These are phyloP conservation scores for Bungarus multicinctus DNA, from an alignment of 2,113 vertebrate species.

Conservation along the genomic window DNA sequence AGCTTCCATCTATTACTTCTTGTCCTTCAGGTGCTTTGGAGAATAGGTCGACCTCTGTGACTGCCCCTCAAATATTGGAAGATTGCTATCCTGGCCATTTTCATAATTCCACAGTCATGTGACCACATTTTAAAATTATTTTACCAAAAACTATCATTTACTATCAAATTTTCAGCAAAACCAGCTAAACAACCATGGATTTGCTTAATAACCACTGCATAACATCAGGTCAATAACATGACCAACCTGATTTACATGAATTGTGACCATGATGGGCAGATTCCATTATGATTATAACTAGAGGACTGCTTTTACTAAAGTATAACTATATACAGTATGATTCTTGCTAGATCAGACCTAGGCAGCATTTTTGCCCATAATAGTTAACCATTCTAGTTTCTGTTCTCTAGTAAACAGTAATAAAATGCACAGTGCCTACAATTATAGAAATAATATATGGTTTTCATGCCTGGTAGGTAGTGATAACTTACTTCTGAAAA, in stretches of 20 bases:
- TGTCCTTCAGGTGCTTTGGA: background rate
- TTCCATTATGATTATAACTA: background rate
- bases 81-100: background rate
- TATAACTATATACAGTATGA: too few species aligned
- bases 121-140: background rate
- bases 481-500: background rate
- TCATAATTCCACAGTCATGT: background rate
- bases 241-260: background rate
- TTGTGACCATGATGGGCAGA: background rate
- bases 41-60: background rate
- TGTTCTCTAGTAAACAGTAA: background rate
- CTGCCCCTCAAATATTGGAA: background rate
- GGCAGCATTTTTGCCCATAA: background rate
- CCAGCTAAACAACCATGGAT: background rate
- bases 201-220: background rate
- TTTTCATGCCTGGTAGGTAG: background rate
- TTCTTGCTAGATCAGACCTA: background rate
- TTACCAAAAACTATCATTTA: background rate
- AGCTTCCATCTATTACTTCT: background rate
- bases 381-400: background rate
- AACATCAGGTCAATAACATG: background rate
- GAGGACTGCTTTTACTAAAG: background rate
- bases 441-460: background rate
- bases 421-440: background rate
- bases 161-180: background rate